Percentiles rank a stretch among this genome's conserved stretches.
phyloP scores from a whole-genome alignment of 2,888 invertebrate species.

The Xanthia icteritia region DNA sequence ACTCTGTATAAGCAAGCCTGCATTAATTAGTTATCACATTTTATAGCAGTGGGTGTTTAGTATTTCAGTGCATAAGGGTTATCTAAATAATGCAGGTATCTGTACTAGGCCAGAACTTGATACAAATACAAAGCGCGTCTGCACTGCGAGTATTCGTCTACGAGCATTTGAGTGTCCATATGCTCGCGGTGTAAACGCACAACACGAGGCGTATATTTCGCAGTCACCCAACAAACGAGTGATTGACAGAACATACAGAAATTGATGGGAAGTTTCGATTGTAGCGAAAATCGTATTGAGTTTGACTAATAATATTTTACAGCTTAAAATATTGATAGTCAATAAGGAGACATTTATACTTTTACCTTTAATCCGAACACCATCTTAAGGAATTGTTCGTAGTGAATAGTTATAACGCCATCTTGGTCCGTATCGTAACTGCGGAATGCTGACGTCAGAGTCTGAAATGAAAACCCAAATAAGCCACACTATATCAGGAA shows the following conservation, averaged over 20 bases:
- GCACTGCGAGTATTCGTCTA: neutral
- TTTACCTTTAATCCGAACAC: slow-evolving; percentile 95
- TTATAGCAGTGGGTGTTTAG: neutral
- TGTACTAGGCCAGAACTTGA: neutral
- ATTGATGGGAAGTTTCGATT: slow-evolving; percentile 9
- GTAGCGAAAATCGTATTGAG: slow-evolving; percentile 5
- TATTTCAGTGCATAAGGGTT: neutral
- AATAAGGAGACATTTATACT: slow-evolving; percentile 44
- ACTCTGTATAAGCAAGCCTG: neutral
- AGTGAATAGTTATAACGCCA: slow-evolving; percentile 98
- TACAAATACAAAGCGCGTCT: slow-evolving; percentile 4
- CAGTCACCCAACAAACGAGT: slow-evolving; percentile 29
- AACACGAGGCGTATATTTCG: slow-evolving; percentile 28
- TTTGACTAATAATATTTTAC: slow-evolving; percentile 25
- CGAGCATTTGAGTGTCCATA: neutral
- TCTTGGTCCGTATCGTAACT: slow-evolving; percentile 97
- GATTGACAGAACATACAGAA: slow-evolving; percentile 29
- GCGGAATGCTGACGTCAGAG: slow-evolving; percentile 96
- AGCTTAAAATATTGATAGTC: slow-evolving; percentile 23
- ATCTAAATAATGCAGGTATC: neutral
- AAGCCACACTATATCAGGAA: neutral
- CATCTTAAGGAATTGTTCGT: slow-evolving; percentile 98
- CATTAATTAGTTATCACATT: slow-evolving; percentile 10
- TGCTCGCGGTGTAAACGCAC: neutral
- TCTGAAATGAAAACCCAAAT: slow-evolving; percentile 90